phyloP scores from a whole-genome alignment of 1,140 invertebrate species.

The Cydia fagiglandana region DNA sequence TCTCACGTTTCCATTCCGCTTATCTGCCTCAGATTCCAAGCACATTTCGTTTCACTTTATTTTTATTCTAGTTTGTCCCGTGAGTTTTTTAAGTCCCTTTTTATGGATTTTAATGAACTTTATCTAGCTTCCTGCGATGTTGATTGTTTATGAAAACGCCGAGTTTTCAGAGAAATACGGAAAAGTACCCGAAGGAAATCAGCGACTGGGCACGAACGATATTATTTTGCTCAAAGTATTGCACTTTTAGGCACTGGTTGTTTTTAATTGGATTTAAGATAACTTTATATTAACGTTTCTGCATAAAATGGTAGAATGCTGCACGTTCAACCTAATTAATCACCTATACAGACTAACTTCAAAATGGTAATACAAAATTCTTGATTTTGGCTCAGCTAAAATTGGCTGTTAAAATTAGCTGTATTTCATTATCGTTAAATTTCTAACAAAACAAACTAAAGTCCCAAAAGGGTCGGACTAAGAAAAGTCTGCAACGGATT shows the following conservation, averaged over 20 bases:
- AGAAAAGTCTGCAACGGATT: too few species aligned
- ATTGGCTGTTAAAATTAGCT: too few species aligned
- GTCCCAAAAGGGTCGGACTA: too few species aligned
- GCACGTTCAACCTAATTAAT: too few species aligned
- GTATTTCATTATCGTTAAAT: too few species aligned
- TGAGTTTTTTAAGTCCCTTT: constrained; percentile 40
- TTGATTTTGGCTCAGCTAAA: too few species aligned
- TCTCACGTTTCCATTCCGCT: constrained; percentile 53
- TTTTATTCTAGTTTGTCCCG: constrained; percentile 45
- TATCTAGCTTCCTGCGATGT: constrained; percentile 26
- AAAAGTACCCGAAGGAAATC: constrained; percentile 19
- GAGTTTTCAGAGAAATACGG: constrained; percentile 1
- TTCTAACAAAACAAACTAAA: too few species aligned
- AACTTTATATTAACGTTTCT: background rate
- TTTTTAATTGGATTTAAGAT: constrained; percentile 3
- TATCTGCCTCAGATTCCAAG: constrained; percentile 57
- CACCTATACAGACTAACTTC: too few species aligned
- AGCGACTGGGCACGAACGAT: background rate
- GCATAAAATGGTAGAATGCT: too few species aligned
- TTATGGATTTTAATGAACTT: constrained; percentile 53
- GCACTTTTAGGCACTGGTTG: background rate
- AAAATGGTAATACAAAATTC: too few species aligned
- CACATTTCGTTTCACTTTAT: constrained; percentile 54
- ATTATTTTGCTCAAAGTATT: background rate
- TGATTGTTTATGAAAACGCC: constrained; percentile 18